Conservation (phyloP, 2,888 invertebrate genomes). For the Copidosoma aretas region DNA sequence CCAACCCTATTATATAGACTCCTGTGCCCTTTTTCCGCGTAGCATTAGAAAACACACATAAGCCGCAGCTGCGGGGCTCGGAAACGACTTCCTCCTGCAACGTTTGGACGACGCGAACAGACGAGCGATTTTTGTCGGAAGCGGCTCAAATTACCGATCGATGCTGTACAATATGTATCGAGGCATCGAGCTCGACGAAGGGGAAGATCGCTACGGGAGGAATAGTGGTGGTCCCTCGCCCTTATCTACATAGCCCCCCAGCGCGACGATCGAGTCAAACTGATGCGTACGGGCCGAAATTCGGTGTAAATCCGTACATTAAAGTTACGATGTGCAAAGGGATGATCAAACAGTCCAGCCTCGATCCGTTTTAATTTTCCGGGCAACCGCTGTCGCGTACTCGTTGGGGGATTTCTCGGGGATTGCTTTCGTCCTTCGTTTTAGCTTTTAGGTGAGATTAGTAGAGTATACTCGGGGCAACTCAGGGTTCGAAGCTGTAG, state of each 20-base stretch:
- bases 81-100: background rate
- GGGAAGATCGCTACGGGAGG: constrained; percentile 7
- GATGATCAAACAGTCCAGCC: constrained; percentile 1
- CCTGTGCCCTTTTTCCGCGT: too few species aligned
- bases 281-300: background rate
- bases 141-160: constrained; percentile 33
- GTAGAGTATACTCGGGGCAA: too few species aligned
- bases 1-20: too few species aligned
- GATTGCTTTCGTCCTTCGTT: too few species aligned
- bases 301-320: constrained; percentile 27
- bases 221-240: background rate
- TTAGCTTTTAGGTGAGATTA: too few species aligned
- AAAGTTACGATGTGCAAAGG: background rate
- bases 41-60: too few species aligned
- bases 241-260: constrained; percentile 12
- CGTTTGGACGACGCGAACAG: background rate
- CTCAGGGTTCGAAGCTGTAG: too few species aligned
- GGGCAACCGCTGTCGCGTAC: background rate
- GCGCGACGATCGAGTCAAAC: constrained; percentile 24
- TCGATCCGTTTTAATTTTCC: constrained; percentile 8
- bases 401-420: too few species aligned
- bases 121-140: constrained; percentile 18
- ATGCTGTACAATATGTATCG: too few species aligned
- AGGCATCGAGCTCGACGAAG: background rate
- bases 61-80: constrained; percentile 8